Evolutionary conservation across 2,797 vertebrate species (phyloP).

Genomic region (Argya squamiceps): DNA sequence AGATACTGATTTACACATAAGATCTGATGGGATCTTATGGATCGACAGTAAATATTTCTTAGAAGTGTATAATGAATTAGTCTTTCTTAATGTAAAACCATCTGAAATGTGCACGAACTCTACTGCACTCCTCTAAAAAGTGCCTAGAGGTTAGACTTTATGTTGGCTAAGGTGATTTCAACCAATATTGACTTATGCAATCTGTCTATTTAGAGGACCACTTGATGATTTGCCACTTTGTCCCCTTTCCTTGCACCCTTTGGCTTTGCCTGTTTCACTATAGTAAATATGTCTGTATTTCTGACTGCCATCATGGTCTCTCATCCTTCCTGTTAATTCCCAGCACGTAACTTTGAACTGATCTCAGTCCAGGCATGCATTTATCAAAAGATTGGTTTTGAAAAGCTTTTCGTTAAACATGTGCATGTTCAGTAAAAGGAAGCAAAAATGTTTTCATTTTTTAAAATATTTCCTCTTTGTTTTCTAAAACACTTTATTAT

Average conservation of each 20-base stretch:
- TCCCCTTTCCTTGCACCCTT: background rate
- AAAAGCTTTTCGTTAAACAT: background rate
- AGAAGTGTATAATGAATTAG: background rate
- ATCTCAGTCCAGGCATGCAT: background rate
- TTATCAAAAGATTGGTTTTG: background rate
- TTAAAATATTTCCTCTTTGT: background rate
- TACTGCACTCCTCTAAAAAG: background rate
- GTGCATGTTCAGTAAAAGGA: background rate
- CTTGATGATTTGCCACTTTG: background rate
- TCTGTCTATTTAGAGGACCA: background rate
- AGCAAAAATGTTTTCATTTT: background rate
- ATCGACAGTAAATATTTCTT: background rate
- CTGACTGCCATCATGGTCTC: background rate
- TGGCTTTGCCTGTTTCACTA: background rate
- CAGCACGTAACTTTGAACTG: background rate
- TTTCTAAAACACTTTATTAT: slow-evolving; percentile 59
- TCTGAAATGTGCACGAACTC: background rate
- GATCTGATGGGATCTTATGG: background rate
- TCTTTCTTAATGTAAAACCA: background rate
- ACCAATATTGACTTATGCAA: background rate
- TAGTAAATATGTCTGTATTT: background rate
- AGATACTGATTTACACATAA: background rate
- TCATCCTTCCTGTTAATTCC: background rate
- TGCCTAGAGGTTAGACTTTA: background rate
- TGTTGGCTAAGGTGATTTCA: background rate